Conservation (phyloP, 2,113 vertebrate species). For the Gallinago paraguaiae region DNA sequence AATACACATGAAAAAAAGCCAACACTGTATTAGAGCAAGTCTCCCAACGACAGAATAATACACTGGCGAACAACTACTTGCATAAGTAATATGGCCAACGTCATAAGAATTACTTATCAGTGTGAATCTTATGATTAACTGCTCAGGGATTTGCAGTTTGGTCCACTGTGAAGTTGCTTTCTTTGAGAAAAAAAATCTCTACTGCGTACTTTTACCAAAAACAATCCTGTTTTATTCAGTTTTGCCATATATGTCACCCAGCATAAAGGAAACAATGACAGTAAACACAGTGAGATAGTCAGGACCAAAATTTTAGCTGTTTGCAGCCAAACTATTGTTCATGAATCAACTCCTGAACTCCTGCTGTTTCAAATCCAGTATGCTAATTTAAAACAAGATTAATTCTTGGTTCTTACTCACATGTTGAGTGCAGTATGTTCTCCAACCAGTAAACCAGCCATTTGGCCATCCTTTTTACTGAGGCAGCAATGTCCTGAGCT, state of each 20-base stretch:
- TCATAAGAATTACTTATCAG: neutral
- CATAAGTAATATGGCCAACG: neutral
- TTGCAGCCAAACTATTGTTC: constrained; percentile 42
- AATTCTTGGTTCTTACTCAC: neutral
- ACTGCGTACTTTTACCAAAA: neutral
- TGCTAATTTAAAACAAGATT: constrained; percentile 10
- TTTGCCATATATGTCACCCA: constrained; percentile 9
- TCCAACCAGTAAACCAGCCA: neutral
- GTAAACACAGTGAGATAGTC: neutral
- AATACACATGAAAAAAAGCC: neutral
- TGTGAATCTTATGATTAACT: neutral
- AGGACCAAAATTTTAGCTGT: neutral
- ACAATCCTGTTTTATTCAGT: neutral
- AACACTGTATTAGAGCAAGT: neutral
- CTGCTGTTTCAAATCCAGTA: neutral
- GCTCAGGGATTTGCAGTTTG: neutral
- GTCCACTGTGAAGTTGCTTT: neutral
- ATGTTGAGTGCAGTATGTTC: neutral
- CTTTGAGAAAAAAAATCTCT: neutral
- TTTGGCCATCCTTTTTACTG: neutral
- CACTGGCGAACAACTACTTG: neutral
- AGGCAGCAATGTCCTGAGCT: neutral
- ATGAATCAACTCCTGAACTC: neutral
- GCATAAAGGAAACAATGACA: constrained; percentile 30
- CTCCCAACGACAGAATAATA: neutral